Conservation (phyloP, 1,140 invertebrate genomes). For the Drosophila bocki region DNA sequence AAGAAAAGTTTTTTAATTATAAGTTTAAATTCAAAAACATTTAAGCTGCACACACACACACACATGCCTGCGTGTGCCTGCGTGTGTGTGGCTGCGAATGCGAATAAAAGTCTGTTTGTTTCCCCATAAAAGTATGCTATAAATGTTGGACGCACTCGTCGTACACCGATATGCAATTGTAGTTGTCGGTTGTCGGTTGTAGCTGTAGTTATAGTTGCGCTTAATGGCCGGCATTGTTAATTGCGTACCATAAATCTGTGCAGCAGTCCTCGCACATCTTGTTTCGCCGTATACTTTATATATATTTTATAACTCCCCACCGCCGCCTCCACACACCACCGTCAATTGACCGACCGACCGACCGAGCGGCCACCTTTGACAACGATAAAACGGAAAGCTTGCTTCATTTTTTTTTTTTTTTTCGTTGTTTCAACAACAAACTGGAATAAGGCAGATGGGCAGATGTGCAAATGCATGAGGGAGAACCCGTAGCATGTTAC, state of each 20-base stretch:
- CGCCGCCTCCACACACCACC: background rate
- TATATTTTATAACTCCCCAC: conserved; percentile 63
- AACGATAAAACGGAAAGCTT: conserved; percentile 52
- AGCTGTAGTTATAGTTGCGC: conserved; percentile 49
- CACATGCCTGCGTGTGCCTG: conserved; percentile 7
- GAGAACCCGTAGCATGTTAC: conserved; percentile 68
- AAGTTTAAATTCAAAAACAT: conserved; percentile 84
- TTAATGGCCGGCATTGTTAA: conserved; percentile 80
- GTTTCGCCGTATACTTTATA: conserved; percentile 57
- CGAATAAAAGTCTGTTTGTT: conserved; percentile 77
- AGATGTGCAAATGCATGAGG: conserved; percentile 42
- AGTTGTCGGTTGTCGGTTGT: conserved; percentile 32
- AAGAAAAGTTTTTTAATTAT: conserved; percentile 81
- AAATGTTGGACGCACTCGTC: conserved; percentile 46
- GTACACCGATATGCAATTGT: conserved; percentile 36
- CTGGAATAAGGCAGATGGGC: conserved; percentile 36
- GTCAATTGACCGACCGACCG: conserved; percentile 30
- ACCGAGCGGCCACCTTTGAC: conserved; percentile 34
- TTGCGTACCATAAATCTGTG: conserved; percentile 79
- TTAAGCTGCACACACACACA: conserved; percentile 51
- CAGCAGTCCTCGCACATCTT: conserved; percentile 69
- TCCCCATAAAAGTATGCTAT: conserved; percentile 78
- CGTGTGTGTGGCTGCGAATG: conserved; percentile 55
- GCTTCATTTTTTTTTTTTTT: conserved; percentile 8
- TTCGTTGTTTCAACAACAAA: conserved; percentile 44